These are phyloP conservation scores for Thermophis baileyi DNA, from an alignment of 2,113 vertebrate species.

Conservation along the genomic window DNA sequence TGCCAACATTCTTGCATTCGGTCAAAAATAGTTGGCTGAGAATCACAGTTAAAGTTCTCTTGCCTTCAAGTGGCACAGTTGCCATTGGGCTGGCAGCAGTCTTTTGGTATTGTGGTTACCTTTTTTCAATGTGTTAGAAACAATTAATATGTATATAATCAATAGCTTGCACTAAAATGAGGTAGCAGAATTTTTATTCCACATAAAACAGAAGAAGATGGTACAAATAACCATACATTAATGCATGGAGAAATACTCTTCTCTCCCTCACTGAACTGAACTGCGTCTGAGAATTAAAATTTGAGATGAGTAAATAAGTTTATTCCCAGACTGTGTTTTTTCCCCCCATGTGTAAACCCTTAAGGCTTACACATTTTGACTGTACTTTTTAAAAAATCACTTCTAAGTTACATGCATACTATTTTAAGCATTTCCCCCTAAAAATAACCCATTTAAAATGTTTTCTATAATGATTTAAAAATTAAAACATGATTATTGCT, in stretches of 20 bases:
- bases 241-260: background rate
- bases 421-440: background rate
- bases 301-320: background rate
- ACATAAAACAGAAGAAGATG: background rate
- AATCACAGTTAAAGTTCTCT: background rate
- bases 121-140: background rate
- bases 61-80: background rate
- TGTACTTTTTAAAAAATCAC: background rate
- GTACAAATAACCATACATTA: background rate
- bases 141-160: background rate
- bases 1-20: constrained; percentile 9
- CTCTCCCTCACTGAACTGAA: background rate
- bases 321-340: background rate
- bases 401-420: background rate
- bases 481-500: background rate
- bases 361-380: background rate
- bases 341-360: background rate
- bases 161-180: background rate
- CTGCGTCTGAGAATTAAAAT: background rate
- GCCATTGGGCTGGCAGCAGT: background rate
- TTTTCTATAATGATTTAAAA: background rate
- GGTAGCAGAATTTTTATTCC: background rate
- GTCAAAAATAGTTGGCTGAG: background rate
- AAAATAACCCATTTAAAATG: background rate
- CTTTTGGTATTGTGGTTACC: background rate